These are phyloP conservation scores for Tachina lurida DNA, from an alignment of 2,888 invertebrate species.

Conservation along the genomic window DNA sequence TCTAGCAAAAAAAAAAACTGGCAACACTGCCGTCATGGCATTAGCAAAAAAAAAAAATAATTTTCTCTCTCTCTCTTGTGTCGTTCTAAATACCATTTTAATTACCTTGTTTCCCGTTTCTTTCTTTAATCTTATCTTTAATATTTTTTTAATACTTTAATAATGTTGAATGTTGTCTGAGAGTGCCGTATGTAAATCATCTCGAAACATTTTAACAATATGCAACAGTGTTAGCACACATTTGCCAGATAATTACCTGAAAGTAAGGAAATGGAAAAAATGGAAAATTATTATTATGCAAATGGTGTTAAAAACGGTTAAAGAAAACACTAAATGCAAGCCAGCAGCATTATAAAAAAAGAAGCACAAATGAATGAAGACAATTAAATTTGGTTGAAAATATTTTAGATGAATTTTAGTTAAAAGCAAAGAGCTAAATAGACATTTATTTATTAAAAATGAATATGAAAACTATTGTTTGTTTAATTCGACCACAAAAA, in stretches of 20 bases:
- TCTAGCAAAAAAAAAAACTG: too few species aligned
- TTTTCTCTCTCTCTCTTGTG: conserved; percentile 43
- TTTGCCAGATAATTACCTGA: conserved; percentile 60
- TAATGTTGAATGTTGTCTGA: conserved; percentile 12
- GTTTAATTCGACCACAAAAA: too few species aligned
- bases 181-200: conserved; percentile 46
- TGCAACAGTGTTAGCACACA: conserved; percentile 37
- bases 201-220: conserved; percentile 33
- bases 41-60: conserved; percentile 25
- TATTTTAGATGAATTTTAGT: neutral
- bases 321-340: neutral
- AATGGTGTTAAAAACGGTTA: conserved; percentile 35
- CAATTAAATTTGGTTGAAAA: conserved; percentile 7
- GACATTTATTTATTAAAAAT: neutral
- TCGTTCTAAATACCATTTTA: conserved; percentile 69
- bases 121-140: neutral
- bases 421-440: neutral
- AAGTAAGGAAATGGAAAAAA: conserved; percentile 33
- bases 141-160: conserved; percentile 32
- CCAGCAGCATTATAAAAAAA: too few species aligned
- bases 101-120: conserved; percentile 58
- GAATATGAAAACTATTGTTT: too few species aligned
- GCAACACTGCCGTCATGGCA: too few species aligned
- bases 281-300: conserved; percentile 9
- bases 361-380: neutral